These are phyloP conservation scores for Hestina assimilis DNA, from an alignment of 1,140 invertebrate species.

Conservation along the genomic window DNA sequence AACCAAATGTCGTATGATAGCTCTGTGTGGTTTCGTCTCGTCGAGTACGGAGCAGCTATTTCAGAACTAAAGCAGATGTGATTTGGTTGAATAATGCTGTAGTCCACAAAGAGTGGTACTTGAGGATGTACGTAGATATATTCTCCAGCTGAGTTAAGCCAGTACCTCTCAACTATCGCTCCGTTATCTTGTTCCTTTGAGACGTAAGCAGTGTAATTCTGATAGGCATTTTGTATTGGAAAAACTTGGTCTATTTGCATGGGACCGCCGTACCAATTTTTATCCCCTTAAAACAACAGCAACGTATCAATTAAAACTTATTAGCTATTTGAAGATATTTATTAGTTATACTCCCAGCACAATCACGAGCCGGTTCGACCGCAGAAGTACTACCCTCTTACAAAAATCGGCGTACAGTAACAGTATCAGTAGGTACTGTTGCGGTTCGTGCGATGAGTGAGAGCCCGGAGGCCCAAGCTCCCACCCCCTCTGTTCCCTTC, in stretches of 20 bases:
- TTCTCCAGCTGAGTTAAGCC: conserved; percentile 86
- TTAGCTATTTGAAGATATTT: not conserved
- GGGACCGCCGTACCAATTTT: conserved; percentile 82
- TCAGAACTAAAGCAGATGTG: conserved; percentile 82
- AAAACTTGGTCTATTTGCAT: conserved; percentile 81
- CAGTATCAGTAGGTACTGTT: too few species aligned
- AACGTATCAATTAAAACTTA: not conserved
- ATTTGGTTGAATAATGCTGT: conserved; percentile 78
- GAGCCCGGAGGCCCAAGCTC: too few species aligned
- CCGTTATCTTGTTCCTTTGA: conserved; percentile 81
- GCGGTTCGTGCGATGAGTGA: too few species aligned
- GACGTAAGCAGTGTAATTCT: conserved; percentile 80
- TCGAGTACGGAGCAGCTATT: conserved; percentile 79
- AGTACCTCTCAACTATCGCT: conserved; percentile 87
- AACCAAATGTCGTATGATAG: conserved; percentile 83
- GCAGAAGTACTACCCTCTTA: too few species aligned
- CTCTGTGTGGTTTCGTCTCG: conserved; percentile 49
- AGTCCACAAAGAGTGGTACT: conserved; percentile 86
- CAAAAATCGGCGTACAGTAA: too few species aligned
- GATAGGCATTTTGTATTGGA: conserved; percentile 81
- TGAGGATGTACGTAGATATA: conserved; percentile 82
- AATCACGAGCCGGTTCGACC: too few species aligned
- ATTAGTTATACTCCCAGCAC: too few species aligned
- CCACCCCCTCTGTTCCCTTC: too few species aligned
- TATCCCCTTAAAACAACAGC: conserved; percentile 41